Evolutionary conservation across 2,797 vertebrate genomes (phyloP).

Genomic region (Coendou prehensilis): DNA sequence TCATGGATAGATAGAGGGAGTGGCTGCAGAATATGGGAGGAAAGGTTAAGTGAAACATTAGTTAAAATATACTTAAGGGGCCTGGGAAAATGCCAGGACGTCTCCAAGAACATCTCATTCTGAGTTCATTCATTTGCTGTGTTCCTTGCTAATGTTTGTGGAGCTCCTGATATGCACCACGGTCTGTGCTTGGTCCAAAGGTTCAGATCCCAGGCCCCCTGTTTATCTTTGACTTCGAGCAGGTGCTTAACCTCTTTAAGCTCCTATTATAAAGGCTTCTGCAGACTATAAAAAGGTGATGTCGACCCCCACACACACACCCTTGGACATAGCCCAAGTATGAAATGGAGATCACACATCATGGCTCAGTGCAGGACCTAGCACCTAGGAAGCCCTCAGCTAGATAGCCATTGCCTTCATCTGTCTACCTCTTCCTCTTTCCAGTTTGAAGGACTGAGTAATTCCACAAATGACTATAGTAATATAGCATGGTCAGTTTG

Average conservation of each 20-base stretch:
- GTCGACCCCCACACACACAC: not conserved
- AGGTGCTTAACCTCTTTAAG: not conserved
- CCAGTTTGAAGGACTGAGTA: not conserved
- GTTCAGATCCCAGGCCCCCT: not conserved
- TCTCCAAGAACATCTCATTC: not conserved
- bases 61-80: conserved; percentile 45
- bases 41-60: conserved; percentile 42
- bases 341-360: not conserved
- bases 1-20: conserved; percentile 5
- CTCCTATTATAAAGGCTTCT: not conserved
- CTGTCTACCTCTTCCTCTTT: not conserved
- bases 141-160: not conserved
- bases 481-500: not conserved
- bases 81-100: conserved; percentile 53
- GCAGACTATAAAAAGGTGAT: not conserved
- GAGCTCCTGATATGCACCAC: not conserved
- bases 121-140: not conserved
- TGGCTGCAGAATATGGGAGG: not conserved
- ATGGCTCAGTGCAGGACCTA: not conserved
- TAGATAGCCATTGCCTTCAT: not conserved
- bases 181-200: not conserved
- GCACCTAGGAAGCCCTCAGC: not conserved
- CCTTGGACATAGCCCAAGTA: not conserved
- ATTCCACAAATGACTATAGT: not conserved
- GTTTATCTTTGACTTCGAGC: not conserved